These are phyloP conservation scores for Galerucella nymphaeae DNA, from an alignment of 2,888 invertebrate genomes.

Conservation along the genomic window DNA sequence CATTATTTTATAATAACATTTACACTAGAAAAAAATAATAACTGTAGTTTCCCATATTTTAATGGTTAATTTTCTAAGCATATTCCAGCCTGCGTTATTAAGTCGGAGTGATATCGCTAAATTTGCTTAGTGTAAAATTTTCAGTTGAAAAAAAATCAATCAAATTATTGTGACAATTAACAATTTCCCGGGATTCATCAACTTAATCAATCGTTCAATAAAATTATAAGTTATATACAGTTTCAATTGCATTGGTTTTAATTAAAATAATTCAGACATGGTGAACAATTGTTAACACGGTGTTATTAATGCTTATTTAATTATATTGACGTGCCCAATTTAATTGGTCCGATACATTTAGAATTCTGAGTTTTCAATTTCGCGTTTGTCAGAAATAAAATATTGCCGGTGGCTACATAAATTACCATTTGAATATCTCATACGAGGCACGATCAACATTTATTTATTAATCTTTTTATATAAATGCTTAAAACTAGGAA, in stretches of 20 bases:
- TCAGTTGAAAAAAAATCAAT: neutral
- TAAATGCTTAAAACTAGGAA: too few species aligned
- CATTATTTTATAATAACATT: too few species aligned
- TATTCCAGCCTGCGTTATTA: too few species aligned
- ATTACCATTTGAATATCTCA: neutral
- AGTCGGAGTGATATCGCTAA: neutral
- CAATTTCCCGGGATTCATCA: neutral
- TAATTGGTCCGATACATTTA: neutral
- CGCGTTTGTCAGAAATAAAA: neutral
- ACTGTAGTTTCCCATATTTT: too few species aligned
- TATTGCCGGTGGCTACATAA: neutral
- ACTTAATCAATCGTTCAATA: neutral
- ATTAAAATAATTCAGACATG: slow-evolving; percentile 6
- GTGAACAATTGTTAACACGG: slow-evolving; percentile 4
- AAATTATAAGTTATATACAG: slow-evolving; percentile 7
- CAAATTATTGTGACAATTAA: neutral
- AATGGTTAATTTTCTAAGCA: too few species aligned
- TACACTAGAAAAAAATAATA: too few species aligned
- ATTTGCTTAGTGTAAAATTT: neutral
- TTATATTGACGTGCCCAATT: slow-evolving; percentile 9
- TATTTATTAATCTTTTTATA: neutral
- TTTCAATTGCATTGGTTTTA: slow-evolving; percentile 8
- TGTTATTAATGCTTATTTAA: slow-evolving; percentile 15
- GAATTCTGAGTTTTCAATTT: neutral
- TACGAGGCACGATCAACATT: neutral